Evolutionary conservation across 2,113 vertebrate species (phyloP).

Genomic region (Amphiprion percula): DNA sequence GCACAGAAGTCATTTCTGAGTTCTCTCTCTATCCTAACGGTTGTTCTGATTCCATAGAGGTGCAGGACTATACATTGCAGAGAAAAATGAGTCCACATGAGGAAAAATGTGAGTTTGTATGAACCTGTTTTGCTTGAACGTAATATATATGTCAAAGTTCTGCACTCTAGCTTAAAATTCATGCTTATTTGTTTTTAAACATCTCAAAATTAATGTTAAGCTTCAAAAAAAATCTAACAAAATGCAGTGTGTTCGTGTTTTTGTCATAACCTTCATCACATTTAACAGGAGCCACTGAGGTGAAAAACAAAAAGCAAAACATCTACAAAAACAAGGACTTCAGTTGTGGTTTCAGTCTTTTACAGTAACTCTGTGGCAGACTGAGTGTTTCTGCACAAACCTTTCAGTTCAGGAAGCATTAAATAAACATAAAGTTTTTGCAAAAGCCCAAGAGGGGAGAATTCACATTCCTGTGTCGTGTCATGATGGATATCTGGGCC

Average conservation of each 20-base stretch:
- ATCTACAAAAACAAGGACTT: conserved; percentile 1
- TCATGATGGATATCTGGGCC: conserved; percentile 72
- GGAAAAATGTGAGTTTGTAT: too few relatives aligned
- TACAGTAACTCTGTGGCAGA: conserved; percentile 9
- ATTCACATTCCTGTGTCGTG: conserved; percentile 61
- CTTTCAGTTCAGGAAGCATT: conserved; percentile 72
- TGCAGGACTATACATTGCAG: too few relatives aligned
- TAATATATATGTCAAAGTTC: too few relatives aligned
- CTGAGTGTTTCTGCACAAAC: conserved; percentile 48
- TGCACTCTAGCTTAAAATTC: too few relatives aligned
- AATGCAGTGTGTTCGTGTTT: neutral
- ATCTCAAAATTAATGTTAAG: neutral
- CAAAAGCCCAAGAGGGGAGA: conserved; percentile 54
- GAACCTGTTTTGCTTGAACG: too few relatives aligned
- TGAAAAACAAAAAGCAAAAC: conserved; percentile 12
- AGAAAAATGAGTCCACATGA: too few relatives aligned
- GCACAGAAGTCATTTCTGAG: too few relatives aligned
- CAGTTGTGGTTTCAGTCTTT: conserved; percentile 10
- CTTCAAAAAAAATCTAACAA: too few relatives aligned
- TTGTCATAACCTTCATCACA: neutral
- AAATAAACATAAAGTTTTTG: conserved; percentile 75
- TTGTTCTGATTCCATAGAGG: too few relatives aligned
- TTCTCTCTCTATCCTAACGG: too few relatives aligned
- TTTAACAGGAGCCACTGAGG: conserved; percentile 3
- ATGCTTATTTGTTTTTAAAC: neutral